Percentiles rank a stretch among this genome's conserved stretches.
These are phyloP conservation scores for Loris lydekkerianus DNA, from an alignment of 2,797 vertebrate species.

Conservation along the genomic window DNA sequence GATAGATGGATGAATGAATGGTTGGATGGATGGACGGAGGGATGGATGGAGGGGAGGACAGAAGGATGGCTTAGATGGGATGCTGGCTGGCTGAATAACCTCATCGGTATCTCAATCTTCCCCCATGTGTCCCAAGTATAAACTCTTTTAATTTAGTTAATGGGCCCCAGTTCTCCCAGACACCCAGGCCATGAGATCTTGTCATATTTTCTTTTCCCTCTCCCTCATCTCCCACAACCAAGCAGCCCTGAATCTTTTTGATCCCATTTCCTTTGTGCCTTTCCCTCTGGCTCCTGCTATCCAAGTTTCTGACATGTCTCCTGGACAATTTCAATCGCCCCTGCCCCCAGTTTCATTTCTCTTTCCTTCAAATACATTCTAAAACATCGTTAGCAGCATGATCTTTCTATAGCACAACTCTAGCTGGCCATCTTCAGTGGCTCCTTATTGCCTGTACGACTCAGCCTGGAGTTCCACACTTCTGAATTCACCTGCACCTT, in stretches of 20 bases:
- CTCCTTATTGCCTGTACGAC: not conserved
- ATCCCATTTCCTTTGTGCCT: not conserved
- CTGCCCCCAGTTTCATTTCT: not conserved
- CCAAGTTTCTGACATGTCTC: not conserved
- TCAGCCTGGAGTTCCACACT: not conserved
- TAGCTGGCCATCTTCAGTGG: not conserved
- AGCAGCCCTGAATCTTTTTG: not conserved
- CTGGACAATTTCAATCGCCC: not conserved
- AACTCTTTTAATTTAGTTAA: not conserved
- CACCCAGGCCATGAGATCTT: not conserved
- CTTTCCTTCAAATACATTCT: not conserved
- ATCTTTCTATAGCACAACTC: not conserved
- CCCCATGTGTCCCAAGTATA: not conserved
- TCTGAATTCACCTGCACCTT: too few relatives aligned
- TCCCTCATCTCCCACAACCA: not conserved
- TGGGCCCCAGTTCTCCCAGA: not conserved
- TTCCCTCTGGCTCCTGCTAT: not conserved
- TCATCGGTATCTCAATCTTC: not conserved
- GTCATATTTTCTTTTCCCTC: not conserved
- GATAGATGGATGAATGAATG: not conserved
- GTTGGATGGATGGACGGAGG: not conserved
- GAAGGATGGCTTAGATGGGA: not conserved
- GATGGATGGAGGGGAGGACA: not conserved
- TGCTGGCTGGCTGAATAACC: constrained; percentile 8
- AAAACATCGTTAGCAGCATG: not conserved